Evolutionary conservation across 1,140 invertebrate species (phyloP).

Genomic region (Heliconius congener): DNA sequence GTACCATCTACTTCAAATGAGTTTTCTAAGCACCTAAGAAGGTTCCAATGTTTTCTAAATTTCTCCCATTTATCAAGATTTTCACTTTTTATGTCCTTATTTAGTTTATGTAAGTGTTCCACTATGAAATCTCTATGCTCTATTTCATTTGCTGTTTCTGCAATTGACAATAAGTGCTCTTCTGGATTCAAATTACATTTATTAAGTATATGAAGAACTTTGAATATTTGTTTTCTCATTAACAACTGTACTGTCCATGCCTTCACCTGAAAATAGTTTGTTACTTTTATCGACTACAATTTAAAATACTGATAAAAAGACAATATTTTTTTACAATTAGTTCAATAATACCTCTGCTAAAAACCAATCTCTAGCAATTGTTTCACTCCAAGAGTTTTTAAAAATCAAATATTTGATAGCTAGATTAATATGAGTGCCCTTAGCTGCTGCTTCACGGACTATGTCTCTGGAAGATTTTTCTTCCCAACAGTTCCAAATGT

Average conservation of each 20-base stretch:
- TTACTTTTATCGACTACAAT: too few species aligned
- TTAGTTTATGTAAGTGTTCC: constrained; percentile 80
- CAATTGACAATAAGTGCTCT: constrained; percentile 81
- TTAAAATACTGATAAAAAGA: not conserved
- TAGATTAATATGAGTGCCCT: constrained; percentile 83
- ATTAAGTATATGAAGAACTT: constrained; percentile 84
- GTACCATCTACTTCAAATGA: constrained; percentile 77
- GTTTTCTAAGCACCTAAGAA: constrained; percentile 81
- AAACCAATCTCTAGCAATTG: constrained; percentile 82
- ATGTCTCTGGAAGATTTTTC: constrained; percentile 82
- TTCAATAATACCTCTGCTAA: constrained; percentile 75
- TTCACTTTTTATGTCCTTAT: constrained; percentile 61
- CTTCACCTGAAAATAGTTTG: constrained; percentile 76
- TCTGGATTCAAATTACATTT: constrained; percentile 83
- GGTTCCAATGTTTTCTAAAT: constrained; percentile 82
- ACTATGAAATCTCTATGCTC: constrained; percentile 83
- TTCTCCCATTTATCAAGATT: constrained; percentile 71
- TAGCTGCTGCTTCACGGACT: constrained; percentile 84
- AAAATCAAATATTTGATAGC: constrained; percentile 82
- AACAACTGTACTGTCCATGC: constrained; percentile 84
- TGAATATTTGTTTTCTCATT: constrained; percentile 83
- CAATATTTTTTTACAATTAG: too few species aligned
- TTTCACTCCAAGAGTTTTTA: constrained; percentile 80
- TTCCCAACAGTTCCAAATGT: constrained; percentile 83
- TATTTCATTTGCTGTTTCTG: constrained; percentile 78